Evolutionary conservation across 2,797 vertebrate genomes (phyloP).

Genomic region (Capromys pilorides): DNA sequence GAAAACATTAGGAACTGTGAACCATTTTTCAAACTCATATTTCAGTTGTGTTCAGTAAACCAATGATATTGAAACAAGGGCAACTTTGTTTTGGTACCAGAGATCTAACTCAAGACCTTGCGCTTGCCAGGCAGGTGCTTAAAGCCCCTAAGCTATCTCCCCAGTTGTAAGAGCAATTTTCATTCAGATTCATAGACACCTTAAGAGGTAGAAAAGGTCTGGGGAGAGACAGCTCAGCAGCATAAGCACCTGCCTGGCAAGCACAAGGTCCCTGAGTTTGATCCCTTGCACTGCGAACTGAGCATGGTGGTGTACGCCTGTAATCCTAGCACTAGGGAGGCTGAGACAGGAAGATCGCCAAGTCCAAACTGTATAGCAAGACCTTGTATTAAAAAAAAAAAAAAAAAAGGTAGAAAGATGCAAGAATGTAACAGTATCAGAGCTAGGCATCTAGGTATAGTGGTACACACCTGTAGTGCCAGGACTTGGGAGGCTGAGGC

Average conservation of each 20-base stretch:
- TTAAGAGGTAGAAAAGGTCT: neutral
- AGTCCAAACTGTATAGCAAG: too few species aligned
- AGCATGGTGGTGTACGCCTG: neutral
- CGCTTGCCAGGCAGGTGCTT: too few species aligned
- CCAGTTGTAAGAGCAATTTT: neutral
- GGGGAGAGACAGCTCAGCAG: too few species aligned
- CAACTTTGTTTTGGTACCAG: neutral
- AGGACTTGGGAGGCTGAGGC: neutral
- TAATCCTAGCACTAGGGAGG: neutral
- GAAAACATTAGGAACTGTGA: neutral
- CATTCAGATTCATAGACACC: neutral
- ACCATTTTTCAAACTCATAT: slow-evolving; percentile 16
- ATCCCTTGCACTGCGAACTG: too few species aligned
- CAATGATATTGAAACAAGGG: neutral
- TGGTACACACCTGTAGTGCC: neutral
- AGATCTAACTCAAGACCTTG: too few species aligned
- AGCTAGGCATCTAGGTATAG: neutral
- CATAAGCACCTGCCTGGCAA: too few species aligned
- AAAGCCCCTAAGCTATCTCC: too few species aligned
- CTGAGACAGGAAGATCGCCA: neutral
- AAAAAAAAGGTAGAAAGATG: neutral
- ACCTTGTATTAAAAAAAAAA: too few species aligned
- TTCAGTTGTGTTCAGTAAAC: slow-evolving; percentile 32
- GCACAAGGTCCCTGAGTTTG: too few species aligned
- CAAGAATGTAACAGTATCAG: neutral